Evolutionary conservation across 2,113 vertebrate species (phyloP), one percentile per base, ranked within the genome.

Genomic region (Plestiodon gilberti): DNA sequence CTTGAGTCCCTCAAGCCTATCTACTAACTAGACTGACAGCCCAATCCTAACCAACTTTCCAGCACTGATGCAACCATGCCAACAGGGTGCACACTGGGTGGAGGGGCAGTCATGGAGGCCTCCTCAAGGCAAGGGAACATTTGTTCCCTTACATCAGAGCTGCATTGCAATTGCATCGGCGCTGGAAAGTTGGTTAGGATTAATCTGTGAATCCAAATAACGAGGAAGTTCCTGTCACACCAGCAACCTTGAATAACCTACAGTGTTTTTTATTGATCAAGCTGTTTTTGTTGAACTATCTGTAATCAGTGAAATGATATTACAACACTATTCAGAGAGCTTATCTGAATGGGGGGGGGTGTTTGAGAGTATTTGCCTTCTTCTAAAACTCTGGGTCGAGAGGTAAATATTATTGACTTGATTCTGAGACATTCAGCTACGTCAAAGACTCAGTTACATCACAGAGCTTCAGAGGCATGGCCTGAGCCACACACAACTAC

Each of bases 271-370:
- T 87, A 61, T 30, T 77, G 38, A 38, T 61, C 81, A 90, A 86
- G 83, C 64, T 81, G 1, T 18, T 86, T 65, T 87, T 33, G 40
- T 59, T 78, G 64, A 89, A 11, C 11, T 81, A n/a, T 55, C 90
- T 94, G 93, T 90, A 82, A 82, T 90, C 52, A 91, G 81, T 81
- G 91, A 83, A 75, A 71, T 92, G 57, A 88, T 85, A 57, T 90
- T 88, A 70, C 48, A 89, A 81, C 90, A 73, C 55, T 93, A 88
- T 93, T 83, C 82, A 82, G 85, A 69, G 75, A 78, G 43, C 59
- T 78, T 69, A 57, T 79, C 65, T 61, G 10, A 8, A 48, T 48
- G 43, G 43, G 43, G 43, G 43, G 43, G 43, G 43, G 43, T 4
- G 43, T 89, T 67, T 84, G 52, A 38, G 88, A 77, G 89, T 85